Percentiles rank a stretch among this genome's conserved stretches.
These are phyloP conservation scores for Oreochromis mossambicus DNA, from an alignment of 2,797 vertebrate species.

Conservation along the genomic window DNA sequence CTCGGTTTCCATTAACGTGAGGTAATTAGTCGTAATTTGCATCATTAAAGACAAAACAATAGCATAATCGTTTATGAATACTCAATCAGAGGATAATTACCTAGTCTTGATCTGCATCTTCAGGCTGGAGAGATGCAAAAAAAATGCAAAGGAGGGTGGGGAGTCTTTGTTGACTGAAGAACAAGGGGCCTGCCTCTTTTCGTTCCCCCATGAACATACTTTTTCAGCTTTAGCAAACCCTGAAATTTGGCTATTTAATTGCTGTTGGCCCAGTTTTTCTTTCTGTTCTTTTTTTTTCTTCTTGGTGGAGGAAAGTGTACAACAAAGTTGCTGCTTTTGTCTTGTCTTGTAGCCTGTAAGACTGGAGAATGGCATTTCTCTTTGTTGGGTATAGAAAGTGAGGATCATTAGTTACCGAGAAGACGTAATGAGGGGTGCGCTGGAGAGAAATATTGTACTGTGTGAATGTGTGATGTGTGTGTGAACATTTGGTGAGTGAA, in stretches of 20 bases:
- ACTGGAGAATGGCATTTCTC: conserved; percentile 23
- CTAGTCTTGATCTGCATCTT: conserved; percentile 50
- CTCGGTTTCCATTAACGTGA: conserved; percentile 56
- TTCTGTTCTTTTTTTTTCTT: background rate
- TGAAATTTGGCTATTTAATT: conserved; percentile 45
- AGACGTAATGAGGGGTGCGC: conserved; percentile 39
- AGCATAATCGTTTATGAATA: conserved; percentile 70
- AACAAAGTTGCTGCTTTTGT: conserved; percentile 35
- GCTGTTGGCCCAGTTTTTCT: conserved; percentile 29
- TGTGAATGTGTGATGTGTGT: background rate
- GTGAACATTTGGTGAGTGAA: background rate
- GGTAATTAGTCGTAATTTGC: conserved; percentile 72
- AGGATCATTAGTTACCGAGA: conserved; percentile 47
- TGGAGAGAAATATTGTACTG: background rate
- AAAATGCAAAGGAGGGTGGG: conserved; percentile 8
- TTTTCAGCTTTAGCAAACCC: conserved; percentile 29
- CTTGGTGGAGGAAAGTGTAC: background rate
- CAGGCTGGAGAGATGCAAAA: conserved; percentile 36
- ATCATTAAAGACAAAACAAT: conserved; percentile 73
- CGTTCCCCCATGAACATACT: background rate
- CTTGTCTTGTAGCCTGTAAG: conserved; percentile 20
- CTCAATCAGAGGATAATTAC: conserved; percentile 69
- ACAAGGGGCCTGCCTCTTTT: background rate
- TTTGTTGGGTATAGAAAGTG: conserved; percentile 31
- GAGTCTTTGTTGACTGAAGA: conserved; percentile 32